Conservation (phyloP, 2,797 vertebrate genomes). For the Myotis planiceps region DNA sequence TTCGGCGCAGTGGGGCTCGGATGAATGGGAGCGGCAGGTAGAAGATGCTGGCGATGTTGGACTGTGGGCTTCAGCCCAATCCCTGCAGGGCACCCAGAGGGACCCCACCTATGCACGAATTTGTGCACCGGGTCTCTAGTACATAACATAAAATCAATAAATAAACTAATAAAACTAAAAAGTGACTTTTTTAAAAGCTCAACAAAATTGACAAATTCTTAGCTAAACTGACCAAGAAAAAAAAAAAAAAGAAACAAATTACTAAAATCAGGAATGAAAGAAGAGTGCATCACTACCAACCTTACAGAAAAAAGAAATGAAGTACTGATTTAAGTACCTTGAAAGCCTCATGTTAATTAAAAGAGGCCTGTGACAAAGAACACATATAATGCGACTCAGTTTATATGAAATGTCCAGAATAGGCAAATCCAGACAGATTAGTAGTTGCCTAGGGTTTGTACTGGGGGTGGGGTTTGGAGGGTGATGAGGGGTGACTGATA, state of each 20-base stretch:
- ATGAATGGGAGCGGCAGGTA: too few species aligned
- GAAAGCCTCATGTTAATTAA: neutral
- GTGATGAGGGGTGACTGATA: neutral
- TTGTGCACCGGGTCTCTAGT: too few species aligned
- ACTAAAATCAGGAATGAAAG: neutral
- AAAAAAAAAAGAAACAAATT: neutral
- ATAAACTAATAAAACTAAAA: neutral
- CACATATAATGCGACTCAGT: neutral
- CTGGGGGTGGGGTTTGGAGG: fast-evolving
- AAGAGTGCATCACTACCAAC: neutral
- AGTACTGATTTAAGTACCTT: neutral
- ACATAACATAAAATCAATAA: neutral
- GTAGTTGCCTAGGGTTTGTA: neutral
- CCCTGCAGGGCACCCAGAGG: too few species aligned
- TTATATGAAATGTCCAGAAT: neutral
- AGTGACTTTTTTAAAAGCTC: neutral
- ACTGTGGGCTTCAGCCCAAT: too few species aligned
- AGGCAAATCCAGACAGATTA: neutral
- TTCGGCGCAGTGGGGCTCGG: too few species aligned
- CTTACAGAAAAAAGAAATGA: neutral
- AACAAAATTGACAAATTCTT: neutral
- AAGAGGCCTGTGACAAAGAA: neutral
- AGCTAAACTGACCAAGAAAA: neutral
- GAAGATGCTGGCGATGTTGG: too few species aligned
- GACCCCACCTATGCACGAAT: too few species aligned